These are phyloP conservation scores for Baronia brevicornis DNA, from an alignment of 2,888 invertebrate genomes.

Conservation along the genomic window DNA sequence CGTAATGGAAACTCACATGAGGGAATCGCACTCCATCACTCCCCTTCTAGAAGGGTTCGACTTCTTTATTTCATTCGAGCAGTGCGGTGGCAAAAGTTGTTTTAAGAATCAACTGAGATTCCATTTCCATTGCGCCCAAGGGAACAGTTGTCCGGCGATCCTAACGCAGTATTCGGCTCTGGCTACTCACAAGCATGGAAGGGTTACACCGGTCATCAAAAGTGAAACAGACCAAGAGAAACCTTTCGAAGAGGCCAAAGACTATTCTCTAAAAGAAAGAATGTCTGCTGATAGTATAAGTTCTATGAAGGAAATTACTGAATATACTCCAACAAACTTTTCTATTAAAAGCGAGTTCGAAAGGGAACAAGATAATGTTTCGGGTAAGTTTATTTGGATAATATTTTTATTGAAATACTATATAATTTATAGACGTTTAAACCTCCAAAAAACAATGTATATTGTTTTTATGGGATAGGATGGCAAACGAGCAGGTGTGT, in stretches of 20 bases:
- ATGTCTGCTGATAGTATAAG: conserved; percentile 59
- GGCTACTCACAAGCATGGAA: conserved; percentile 68
- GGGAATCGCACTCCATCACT: conserved; percentile 89
- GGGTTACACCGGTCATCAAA: conserved; percentile 62
- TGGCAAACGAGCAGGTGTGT: no score
- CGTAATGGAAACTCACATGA: conserved; percentile 86
- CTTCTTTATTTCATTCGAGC: conserved; percentile 79
- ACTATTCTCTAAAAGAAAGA: conserved; percentile 67
- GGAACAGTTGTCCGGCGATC: conserved; percentile 65
- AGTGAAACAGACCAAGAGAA: conserved; percentile 55
- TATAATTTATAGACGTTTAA: no score
- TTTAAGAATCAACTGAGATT: conserved; percentile 64
- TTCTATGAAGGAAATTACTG: conserved; percentile 51
- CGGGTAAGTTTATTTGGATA: conserved; percentile 56
- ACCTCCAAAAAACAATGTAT: no score
- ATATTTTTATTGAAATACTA: no score
- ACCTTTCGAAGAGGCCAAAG: conserved; percentile 65
- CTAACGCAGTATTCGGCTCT: conserved; percentile 67
- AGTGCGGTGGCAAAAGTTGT: conserved; percentile 67
- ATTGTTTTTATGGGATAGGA: no score
- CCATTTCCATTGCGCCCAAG: conserved; percentile 70
- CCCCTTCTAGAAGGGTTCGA: conserved; percentile 90
- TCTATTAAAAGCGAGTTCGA: conserved; percentile 69
- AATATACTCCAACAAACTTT: conserved; percentile 58
- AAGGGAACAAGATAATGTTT: conserved; percentile 63